Evolutionary conservation across 1,140 invertebrate species (phyloP).

Genomic region (Drosophila takahashii): DNA sequence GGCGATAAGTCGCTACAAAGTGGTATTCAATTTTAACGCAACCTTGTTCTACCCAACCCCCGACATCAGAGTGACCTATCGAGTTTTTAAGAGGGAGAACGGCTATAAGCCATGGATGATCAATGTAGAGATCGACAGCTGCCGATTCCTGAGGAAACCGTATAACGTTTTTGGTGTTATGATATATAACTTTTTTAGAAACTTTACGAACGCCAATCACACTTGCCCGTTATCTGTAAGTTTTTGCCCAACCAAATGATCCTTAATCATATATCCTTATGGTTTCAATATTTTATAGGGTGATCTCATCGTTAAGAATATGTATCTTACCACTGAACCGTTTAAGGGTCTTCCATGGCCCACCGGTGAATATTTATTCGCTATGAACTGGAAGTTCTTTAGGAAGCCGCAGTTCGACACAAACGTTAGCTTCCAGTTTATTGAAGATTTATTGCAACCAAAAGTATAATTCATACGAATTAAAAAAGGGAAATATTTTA

Average conservation of each 20-base stretch:
- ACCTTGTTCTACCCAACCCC: neutral
- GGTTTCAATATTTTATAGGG: neutral
- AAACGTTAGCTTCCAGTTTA: slow-evolving; percentile 3
- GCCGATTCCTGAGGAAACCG: neutral
- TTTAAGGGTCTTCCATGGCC: neutral
- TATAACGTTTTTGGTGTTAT: neutral
- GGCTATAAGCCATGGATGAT: neutral
- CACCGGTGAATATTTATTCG: slow-evolving; percentile 8
- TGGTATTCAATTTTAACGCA: neutral
- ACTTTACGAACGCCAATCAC: slow-evolving; percentile 8
- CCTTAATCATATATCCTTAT: neutral
- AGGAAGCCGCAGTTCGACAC: neutral
- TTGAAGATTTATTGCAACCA: neutral
- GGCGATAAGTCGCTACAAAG: neutral
- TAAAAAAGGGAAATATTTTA: too few species aligned
- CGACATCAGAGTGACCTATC: neutral
- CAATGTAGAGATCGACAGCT: neutral
- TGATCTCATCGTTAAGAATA: neutral
- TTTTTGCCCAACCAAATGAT: too few species aligned
- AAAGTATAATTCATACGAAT: too few species aligned
- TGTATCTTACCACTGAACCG: neutral
- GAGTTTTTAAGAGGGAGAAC: neutral
- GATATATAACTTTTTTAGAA: neutral
- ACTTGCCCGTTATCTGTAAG: slow-evolving; percentile 1
- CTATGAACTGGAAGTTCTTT: slow-evolving; percentile 1